Base-by-base conservation (phyloP, 2,888 invertebrate species). In the Cephus pygmeus region DNA sequence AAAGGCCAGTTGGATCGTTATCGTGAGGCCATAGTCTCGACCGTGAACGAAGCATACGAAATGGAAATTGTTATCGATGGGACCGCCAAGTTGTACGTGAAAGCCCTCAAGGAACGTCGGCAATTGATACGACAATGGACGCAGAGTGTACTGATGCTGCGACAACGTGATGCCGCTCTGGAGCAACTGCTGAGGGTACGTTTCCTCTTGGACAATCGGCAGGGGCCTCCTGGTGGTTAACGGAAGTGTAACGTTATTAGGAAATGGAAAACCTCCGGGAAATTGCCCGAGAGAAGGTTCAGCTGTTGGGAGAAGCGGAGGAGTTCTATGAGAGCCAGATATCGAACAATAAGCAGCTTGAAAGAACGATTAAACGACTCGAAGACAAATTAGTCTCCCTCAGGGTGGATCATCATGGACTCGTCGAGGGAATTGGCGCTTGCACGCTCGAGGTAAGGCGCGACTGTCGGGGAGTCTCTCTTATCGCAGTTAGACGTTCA, bases 111-210 rank as follows among this genome's bases (percentile, higher is more conserved):
- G 73, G 95, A 96, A 87, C 92, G 96, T 23, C 94, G 94, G 56
- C 93, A 94, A 80, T 93, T 96, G 92, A 94, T 96, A 87, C 90
- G 92, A 2, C 96, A 95, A 85, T 96, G 96, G 96, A 94, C 95
- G 74, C 93, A 93, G 71, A 94, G 96, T 2, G 95, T 96, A 1
- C 93, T 94, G 79, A 94, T 95, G 85, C 92, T 96, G 84, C 93
- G 95, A 34, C 95, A 95, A 85, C 93, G 96, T 1, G 96, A 96
- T 85, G 92, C 92, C 11, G 95, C 95, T 73, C 96, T 96, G 78
- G 92, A 94, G 73, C 86, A 88, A 30, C 83, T 88, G 88, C 92
- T 85, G 89, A 92, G 81, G 93, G 94, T 92, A 92, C 91, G 91
- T 34, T 73, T 73, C 12, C 23, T 23, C 15, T 12, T 73, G 34